These are phyloP conservation scores for Phyllostomus discolor DNA, from an alignment of 2,113 vertebrate genomes.

Conservation along the genomic window DNA sequence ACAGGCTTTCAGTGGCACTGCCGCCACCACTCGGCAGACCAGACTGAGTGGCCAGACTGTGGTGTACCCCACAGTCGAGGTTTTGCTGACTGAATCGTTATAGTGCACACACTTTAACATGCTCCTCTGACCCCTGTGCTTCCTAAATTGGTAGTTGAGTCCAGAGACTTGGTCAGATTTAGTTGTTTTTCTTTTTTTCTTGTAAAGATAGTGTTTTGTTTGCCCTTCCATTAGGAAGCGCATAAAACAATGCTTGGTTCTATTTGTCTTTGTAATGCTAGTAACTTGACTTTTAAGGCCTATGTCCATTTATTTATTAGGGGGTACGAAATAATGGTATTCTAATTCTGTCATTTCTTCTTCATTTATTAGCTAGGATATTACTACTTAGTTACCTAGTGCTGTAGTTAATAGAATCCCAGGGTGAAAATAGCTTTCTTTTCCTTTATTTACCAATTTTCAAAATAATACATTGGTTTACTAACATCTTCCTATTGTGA, in stretches of 20 bases:
- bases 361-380: neutral
- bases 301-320: neutral
- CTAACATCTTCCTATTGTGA: neutral
- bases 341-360: neutral
- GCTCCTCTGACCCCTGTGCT: neutral
- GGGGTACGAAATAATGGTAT: neutral
- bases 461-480: constrained; percentile 5
- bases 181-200: neutral
- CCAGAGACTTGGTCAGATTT: neutral
- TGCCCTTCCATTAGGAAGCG: neutral
- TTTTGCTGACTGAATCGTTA: neutral
- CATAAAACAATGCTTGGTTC: neutral
- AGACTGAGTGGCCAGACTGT: neutral
- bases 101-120: neutral
- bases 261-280: neutral
- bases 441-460: neutral
- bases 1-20: neutral
- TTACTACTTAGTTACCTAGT: neutral
- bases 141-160: neutral
- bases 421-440: neutral
- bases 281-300: neutral
- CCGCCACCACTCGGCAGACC: neutral
- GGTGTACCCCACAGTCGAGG: neutral
- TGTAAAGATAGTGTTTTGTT: neutral
- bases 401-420: neutral